Base-by-base conservation (phyloP, 2,113 vertebrate genomes). In the Pelvicachromis taeniatus region DNA sequence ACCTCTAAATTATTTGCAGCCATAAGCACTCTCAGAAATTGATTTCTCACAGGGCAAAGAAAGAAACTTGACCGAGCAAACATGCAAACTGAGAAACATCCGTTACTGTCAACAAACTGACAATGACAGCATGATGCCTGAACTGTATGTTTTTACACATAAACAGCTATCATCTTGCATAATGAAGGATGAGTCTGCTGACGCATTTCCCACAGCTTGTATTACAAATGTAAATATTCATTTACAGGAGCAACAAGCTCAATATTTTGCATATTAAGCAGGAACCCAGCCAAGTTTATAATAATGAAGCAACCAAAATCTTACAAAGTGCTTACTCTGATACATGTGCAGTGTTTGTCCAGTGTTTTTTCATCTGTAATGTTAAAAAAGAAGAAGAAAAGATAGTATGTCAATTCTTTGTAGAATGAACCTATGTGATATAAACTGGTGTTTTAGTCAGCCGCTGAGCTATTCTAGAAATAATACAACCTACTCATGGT, bases 401-500 rank as follows among this genome's bases (percentile, higher is more conserved):
- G 7, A 21, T 2, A 4, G 42, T 73, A 26, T 33, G 23, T 61
- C 5, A 81, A 63, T 54, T 6, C 7, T 7, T 45, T 84, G 35
- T 40, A 65, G 48, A 33, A 8, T 45, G 38, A 58, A 58, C 7
- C 11, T 17, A 19, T 35, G 16, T 3, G 9, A 31, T 55, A 78
- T 68, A 52, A 70, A 53, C 7, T 9, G 2, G 5, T 40, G 23
- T 45, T 45, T 68, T 84, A 50, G 45, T 79, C 82, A 65, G 26
- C 52, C 55, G 6, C 31, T 63, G 21, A 61, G 17, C 86, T 86
- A 13, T 89, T 85, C 79, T 77, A 12, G 23, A 84, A 88, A 83
- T 80, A 87, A 85, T 79, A 55, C 77, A 81, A 21, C 83, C 85
- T 82, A 81, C 61, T 92, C 80, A 52, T 75, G 63, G 35, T 73